A percentile compares a stretch with the other conserved stretches of the same genome.
Conservation (phyloP, 1,140 invertebrate species). For the Helicorthomorpha holstii region DNA sequence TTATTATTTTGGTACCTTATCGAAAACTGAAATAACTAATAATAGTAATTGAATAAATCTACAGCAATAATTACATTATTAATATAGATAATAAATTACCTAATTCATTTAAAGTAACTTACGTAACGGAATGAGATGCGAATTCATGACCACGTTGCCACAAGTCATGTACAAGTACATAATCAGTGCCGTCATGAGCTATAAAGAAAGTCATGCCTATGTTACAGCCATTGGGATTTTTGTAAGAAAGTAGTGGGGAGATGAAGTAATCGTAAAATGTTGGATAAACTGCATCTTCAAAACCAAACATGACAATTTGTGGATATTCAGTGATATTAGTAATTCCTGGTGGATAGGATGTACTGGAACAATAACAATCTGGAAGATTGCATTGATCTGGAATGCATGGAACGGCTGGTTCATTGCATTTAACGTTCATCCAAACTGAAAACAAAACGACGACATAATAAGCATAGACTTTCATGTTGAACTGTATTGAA, state of each 20-base stretch:
- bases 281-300: conserved; percentile 61
- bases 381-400: conserved; percentile 19
- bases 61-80: too few species aligned
- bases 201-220: conserved; percentile 63
- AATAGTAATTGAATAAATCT: too few species aligned
- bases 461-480: too few species aligned
- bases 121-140: conserved; percentile 62
- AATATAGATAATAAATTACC: too few species aligned
- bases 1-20: too few species aligned
- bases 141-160: conserved; percentile 75
- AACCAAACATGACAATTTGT: conserved; percentile 60
- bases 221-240: conserved; percentile 66
- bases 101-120: too few species aligned
- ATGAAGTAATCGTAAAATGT: conserved; percentile 46
- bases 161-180: conserved; percentile 59
- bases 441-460: too few species aligned
- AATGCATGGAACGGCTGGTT: neutral
- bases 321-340: conserved; percentile 26
- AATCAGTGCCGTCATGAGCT: conserved; percentile 60
- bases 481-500: too few species aligned
- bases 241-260: conserved; percentile 32
- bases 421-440: neutral
- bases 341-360: conserved; percentile 26
- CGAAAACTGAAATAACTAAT: too few species aligned
- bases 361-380: conserved; percentile 30